A percentile compares a stretch with the other conserved stretches of the same genome.
These are phyloP conservation scores for Hylaea fasciaria DNA, from an alignment of 2,888 invertebrate genomes.

Conservation along the genomic window DNA sequence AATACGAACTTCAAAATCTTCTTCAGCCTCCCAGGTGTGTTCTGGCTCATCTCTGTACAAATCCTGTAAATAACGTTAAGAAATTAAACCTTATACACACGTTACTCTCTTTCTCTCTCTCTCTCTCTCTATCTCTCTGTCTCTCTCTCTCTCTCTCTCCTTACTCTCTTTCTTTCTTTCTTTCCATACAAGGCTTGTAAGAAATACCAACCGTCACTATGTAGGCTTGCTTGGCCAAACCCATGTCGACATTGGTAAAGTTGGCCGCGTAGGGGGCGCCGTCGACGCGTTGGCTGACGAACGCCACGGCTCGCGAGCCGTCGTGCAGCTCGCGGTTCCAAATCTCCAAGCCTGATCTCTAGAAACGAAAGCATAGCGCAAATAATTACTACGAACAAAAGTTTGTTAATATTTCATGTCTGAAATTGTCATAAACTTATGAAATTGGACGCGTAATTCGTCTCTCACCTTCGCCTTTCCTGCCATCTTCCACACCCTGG, in stretches of 20 bases:
- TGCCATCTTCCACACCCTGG: conserved; percentile 62
- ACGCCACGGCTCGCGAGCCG: conserved; percentile 84
- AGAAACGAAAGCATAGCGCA: no score
- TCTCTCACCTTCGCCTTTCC: conserved; percentile 32
- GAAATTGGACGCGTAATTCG: no score
- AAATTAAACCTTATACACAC: no score
- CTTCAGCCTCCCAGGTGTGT: conserved; percentile 55
- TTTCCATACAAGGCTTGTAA: no score
- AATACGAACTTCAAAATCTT: conserved; percentile 77
- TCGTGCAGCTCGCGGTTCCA: conserved; percentile 83
- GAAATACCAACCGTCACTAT: conserved; percentile 58
- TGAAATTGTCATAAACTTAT: no score
- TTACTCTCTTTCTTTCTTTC: no score
- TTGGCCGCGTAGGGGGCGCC: conserved; percentile 60
- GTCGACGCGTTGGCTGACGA: conserved; percentile 76
- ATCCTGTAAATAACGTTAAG: conserved; percentile 63
- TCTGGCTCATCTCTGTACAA: conserved; percentile 74
- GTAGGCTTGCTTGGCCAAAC: conserved; percentile 54
- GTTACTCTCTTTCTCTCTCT: no score
- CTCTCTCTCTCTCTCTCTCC: no score
- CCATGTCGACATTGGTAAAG: conserved; percentile 58
- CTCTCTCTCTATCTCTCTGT: no score
- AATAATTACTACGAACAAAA: no score
- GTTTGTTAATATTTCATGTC: no score
- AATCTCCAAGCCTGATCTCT: conserved; percentile 71